Percentiles rank a stretch among this genome's conserved stretches.
Evolutionary conservation across 2,797 vertebrate genomes (phyloP).

Genomic region (Eulemur coronatus): DNA sequence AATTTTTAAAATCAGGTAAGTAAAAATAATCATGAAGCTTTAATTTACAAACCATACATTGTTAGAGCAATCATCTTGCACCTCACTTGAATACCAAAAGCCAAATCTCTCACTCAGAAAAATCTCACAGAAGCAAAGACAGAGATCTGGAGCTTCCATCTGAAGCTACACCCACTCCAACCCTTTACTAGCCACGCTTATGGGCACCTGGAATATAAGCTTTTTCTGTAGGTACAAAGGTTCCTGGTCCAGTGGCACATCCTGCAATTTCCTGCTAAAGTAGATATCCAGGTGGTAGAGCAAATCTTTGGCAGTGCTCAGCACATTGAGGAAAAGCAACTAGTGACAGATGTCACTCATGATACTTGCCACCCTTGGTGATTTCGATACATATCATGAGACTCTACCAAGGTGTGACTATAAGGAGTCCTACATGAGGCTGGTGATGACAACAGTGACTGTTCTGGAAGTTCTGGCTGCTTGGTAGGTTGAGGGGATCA

Average conservation of each 20-base stretch:
- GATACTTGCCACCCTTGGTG: not conserved
- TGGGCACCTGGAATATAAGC: not conserved
- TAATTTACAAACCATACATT: not conserved
- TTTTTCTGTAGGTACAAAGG: no score
- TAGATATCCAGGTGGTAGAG: not conserved
- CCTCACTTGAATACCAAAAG: not conserved
- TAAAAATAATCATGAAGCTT: not conserved
- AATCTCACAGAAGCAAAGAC: no score
- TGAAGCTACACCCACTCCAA: not conserved
- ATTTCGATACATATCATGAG: not conserved
- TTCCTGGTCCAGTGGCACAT: not conserved
- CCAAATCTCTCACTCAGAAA: not conserved
- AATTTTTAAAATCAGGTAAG: not conserved
- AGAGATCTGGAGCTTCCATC: not conserved
- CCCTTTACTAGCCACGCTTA: not conserved
- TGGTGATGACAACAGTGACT: not conserved
- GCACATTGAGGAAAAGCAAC: not conserved
- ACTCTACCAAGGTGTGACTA: not conserved
- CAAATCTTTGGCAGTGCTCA: not conserved
- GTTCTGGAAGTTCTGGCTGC: not conserved
- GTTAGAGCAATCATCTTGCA: not conserved
- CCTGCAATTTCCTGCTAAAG: not conserved
- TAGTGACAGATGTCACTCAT: not conserved
- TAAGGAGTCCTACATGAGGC: not conserved
- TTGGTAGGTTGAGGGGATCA: not conserved